phyloP scores from a whole-genome alignment of 2,113 vertebrate species.

The Macaca fascicularis region T2T-MFA8v1.1 NC_088392.1:59359501-59360000 shows the following conservation, averaged over 20 bases:
- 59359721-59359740: background rate
- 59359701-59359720: background rate
- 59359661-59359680: background rate
- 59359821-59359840: background rate
- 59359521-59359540: background rate
- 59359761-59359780: background rate
- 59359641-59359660: background rate
- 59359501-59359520: background rate
- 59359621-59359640: background rate
- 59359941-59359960: background rate
- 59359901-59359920: background rate
- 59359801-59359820: background rate
- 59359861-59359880: fast-evolving
- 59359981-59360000: background rate
- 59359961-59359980: background rate
- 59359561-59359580: background rate
- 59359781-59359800: background rate
- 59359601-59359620: background rate
- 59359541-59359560: background rate
- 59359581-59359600: background rate
- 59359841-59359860: background rate
- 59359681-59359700: background rate
- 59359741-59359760: background rate
- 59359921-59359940: background rate
- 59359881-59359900: background rate